Base-by-base conservation (phyloP, 2,888 invertebrate species). In the Cheilosia vernalis region DNA sequence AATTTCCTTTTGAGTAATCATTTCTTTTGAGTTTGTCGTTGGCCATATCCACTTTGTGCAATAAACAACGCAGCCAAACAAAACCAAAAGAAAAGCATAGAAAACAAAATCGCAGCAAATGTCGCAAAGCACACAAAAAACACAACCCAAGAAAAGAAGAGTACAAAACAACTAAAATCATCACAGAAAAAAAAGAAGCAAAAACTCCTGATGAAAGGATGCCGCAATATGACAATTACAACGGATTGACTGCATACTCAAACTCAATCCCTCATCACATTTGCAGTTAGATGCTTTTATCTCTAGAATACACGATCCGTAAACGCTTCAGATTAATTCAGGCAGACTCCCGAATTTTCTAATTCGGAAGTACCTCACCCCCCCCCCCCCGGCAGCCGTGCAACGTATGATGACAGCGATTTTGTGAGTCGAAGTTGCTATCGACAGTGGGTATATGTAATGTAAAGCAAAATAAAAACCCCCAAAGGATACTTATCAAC, bases 191-290 rank as follows among this genome's bases (percentile, higher is more conserved):
- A 77, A 72, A 77, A 85, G 72, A 60, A 67, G n/a, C n/a, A n/a
- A 47, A 64, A 80, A 56, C 58, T 24, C 1, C n/a, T 63, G 85
- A 85, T 85, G 81, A 85, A 85, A 85, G 85, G 72, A 56, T 76
- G 66, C 85, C 85, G 85, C 85, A 81, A 64, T 81, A 81, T 85
- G 85, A 85, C 85, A 81, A 81, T 81, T 85, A 85, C 85, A 77
- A 72, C 85, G 81, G 72, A 81, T 81, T 85, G 76, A 81, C 76
- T 85, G 70, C 76, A 77, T 81, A 33, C 76, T 61, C 58, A 51
- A 37, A 40, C 76, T 61, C 58, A 51, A 42, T 33, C 69, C 37
- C n/a, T 58, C 44, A 58, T 63, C 72, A 67, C 51, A 67, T 66
- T 78, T 27, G 53, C 63, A 73, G 66, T 30, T 37, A 37, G 10